A percentile compares a stretch with the other conserved stretches of the same genome.
These are phyloP conservation scores for Adelphocoris suturalis DNA, from an alignment of 2,888 invertebrate genomes.

Conservation along the genomic window DNA sequence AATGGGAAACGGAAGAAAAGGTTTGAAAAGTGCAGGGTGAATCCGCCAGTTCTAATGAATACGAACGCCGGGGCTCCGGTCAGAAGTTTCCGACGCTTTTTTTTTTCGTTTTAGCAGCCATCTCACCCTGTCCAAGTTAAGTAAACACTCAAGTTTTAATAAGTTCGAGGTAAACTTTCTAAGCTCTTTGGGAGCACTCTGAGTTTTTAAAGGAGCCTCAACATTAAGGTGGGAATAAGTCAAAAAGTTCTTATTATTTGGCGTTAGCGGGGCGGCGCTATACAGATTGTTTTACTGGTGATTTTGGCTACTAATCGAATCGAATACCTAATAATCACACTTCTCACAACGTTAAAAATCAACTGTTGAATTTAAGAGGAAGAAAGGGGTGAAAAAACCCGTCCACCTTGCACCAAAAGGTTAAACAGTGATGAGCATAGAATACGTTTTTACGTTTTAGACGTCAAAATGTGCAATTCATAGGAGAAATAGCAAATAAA, in stretches of 20 bases:
- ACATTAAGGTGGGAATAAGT: not conserved
- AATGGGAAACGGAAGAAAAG: not conserved
- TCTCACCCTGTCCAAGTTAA: conserved; percentile 4
- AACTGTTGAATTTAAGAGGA: too few relatives aligned
- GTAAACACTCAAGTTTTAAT: conserved; percentile 30
- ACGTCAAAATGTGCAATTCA: too few relatives aligned
- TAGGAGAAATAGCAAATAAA: too few relatives aligned
- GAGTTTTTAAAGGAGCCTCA: conserved; percentile 12
- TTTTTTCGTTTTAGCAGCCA: not conserved
- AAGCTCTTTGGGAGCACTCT: not conserved
- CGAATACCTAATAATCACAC: too few relatives aligned
- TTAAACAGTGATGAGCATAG: too few relatives aligned
- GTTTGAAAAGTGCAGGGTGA: conserved; percentile 19
- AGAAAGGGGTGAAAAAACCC: too few relatives aligned
- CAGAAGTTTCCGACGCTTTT: not conserved
- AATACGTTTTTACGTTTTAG: too few relatives aligned
- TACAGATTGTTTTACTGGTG: too few relatives aligned
- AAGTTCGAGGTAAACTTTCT: not conserved
- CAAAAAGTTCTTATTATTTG: conserved; percentile 21
- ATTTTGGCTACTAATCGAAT: too few relatives aligned
- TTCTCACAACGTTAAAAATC: too few relatives aligned
- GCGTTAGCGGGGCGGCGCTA: not conserved
- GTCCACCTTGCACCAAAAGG: too few relatives aligned
- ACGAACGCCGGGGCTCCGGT: not conserved
- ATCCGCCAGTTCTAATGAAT: not conserved